Base-by-base conservation (phyloP, 2,888 invertebrate genomes). In the Oegoconia quadripuncta region DNA sequence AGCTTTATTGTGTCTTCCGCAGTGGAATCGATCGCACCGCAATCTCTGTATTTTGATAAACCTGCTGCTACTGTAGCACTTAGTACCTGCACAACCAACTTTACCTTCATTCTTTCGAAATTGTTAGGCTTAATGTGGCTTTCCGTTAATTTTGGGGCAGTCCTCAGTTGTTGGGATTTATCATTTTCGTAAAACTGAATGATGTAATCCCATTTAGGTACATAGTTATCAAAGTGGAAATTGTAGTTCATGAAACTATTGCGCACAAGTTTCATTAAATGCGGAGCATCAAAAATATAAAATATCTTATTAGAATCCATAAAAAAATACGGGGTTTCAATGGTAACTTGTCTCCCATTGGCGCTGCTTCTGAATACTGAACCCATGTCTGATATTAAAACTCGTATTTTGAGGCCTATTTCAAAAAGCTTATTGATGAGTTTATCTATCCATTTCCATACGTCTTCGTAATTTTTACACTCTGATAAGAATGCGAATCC, bases 271-370 rank as follows among this genome's bases (percentile, higher is more conserved):
- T 57, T 63, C n/a, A 65, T 43, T 4, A 64, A 41, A 45, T 59
- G 50, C 0, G 52, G 57, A 25, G 52, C 45, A 41, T 63, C 60
- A 48, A 59, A 63, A 39, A 68, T 50, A 31, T 59, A 56, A 37
- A 50, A 62, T 15, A 29, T 36, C 11, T 36, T 36, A 22, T 7
- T 29, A 1, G 15, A 11, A 15, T 36, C 15, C 2, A 29, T n/a
- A 15, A 14, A 22, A 22, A 36, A 36, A 14, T 22, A 36, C 5
- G 30, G 22, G 3, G 5, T 28, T 20, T 36, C 28, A 25, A 8
- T 20, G 3, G 35, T n/a, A 13, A 36, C 20, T n/a, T 8, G 9
- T 14, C 14, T 12, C 6, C 2, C 9, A 13, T 22, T 53, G 4
- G 52, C 44, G 8, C 31, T 38, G 0, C 44, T 49, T 3, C 46